Conservation (phyloP, 2,113 vertebrate species). For the Cyphomyrus plagiostoma region DNA sequence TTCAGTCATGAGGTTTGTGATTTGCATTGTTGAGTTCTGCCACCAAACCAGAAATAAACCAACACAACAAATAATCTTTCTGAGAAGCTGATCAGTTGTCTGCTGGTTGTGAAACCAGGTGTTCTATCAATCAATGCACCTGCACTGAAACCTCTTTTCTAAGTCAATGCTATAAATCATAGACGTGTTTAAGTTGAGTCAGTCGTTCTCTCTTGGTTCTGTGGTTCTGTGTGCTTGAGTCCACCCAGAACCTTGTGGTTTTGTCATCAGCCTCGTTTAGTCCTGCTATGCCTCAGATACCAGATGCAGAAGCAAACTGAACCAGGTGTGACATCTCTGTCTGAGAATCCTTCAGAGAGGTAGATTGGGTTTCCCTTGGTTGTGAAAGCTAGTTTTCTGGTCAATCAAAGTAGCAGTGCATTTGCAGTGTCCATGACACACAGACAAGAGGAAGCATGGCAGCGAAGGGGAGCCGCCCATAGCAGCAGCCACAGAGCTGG, state of each 20-base stretch:
- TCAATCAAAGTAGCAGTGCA: neutral
- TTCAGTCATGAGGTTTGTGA: neutral
- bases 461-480: no score
- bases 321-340: neutral
- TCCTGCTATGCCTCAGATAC: neutral
- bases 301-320: neutral
- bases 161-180: neutral
- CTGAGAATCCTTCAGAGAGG: neutral
- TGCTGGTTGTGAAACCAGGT: no score
- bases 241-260: neutral
- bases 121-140: no score
- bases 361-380: neutral
- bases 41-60: no score
- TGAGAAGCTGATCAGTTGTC: no score
- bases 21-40: neutral
- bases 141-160: no score
- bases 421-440: no score
- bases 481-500: no score
- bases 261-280: neutral
- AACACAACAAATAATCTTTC: no score
- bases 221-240: neutral
- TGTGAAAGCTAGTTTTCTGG: neutral
- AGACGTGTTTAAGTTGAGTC: neutral
- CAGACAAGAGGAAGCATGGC: no score
- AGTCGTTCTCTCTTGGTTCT: neutral